Evolutionary conservation across 2,888 invertebrate species (phyloP), one percentile per base, ranked within the genome.

Genomic region (Volucella bombylans): DNA sequence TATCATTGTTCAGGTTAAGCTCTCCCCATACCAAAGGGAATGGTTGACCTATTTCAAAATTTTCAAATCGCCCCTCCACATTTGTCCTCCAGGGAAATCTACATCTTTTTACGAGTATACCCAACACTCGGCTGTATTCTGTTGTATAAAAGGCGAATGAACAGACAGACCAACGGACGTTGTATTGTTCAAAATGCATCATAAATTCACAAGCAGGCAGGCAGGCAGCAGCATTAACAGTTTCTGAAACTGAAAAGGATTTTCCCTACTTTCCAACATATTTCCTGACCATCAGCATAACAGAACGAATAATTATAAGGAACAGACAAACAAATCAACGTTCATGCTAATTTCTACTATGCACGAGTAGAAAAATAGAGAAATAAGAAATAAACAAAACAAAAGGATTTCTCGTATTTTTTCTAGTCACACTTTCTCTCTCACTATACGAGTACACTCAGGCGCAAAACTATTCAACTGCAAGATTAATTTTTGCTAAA

Each of bases 41-140:
- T 76, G 67, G 77, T 49, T 77, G 81, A 85, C 85, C 85, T 76
- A 85, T 68, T 85, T 81, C 50, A 76, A 72, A 23, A 72, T 85
- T 81, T 81, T 85, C 85, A 81, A 81, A 85, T 80, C 74, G 55
- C 18, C 72, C 59, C 55, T 64, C 67, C n/a, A n/a, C n/a, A n/a
- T n/a, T n/a, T n/a, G n/a, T n/a, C 80, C 85, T 47, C 85, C 11
- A 57, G 81, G 81, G 85, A 85, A 85, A 85, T 85, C 67, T 85
- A 72, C 76, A 77, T 82, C 71, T 49, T 72, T 67, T 72, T 61
- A 18, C 18, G 18, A 18, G 18, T 18, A 61, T 69, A 49, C 69
- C 18, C 15, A 14, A 62, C 73, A 39, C 31, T 69, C 54, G 69
- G 50, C 50, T 41, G 38, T 54, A 18, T 2, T 18, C 18, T 18